Percentiles rank a stretch among this genome's conserved stretches.
These are phyloP conservation scores for Perithous albicinctus DNA, from an alignment of 2,888 invertebrate species.

Conservation along the genomic window DNA sequence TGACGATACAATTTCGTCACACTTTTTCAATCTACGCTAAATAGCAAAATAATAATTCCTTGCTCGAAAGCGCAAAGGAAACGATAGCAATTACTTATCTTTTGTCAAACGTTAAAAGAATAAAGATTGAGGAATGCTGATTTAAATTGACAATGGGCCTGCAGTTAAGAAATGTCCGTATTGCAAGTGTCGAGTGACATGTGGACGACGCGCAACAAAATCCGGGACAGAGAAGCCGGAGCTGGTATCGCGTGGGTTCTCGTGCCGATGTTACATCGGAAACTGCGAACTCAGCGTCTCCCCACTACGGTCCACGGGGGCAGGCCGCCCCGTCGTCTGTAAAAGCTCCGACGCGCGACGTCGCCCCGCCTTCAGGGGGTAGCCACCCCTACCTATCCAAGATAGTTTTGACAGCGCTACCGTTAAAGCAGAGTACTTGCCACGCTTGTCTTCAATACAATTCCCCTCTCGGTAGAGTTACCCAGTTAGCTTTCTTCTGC, in stretches of 20 bases:
- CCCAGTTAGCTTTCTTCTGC: constrained; percentile 9
- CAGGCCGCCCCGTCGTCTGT: constrained; percentile 61
- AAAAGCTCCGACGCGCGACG: constrained; percentile 79
- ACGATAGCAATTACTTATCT: neutral
- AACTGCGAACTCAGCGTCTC: constrained; percentile 79
- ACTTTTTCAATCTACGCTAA: neutral
- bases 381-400: constrained; percentile 72
- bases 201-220: constrained; percentile 50
- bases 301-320: constrained; percentile 75
- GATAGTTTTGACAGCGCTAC: constrained; percentile 60
- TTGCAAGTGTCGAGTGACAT: constrained; percentile 30
- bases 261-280: constrained; percentile 79
- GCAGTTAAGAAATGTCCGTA: neutral
- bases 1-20: neutral
- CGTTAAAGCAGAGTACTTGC: constrained; percentile 47
- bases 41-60: neutral
- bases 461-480: constrained; percentile 31
- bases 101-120: neutral
- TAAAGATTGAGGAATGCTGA: neutral
- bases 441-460: constrained; percentile 33
- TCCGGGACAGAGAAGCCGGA: constrained; percentile 48
- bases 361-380: constrained; percentile 81
- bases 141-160: neutral
- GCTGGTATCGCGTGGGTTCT: constrained; percentile 75
- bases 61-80: neutral